Conservation (phyloP, 2,797 vertebrate species). For the Malurus splendens region DNA sequence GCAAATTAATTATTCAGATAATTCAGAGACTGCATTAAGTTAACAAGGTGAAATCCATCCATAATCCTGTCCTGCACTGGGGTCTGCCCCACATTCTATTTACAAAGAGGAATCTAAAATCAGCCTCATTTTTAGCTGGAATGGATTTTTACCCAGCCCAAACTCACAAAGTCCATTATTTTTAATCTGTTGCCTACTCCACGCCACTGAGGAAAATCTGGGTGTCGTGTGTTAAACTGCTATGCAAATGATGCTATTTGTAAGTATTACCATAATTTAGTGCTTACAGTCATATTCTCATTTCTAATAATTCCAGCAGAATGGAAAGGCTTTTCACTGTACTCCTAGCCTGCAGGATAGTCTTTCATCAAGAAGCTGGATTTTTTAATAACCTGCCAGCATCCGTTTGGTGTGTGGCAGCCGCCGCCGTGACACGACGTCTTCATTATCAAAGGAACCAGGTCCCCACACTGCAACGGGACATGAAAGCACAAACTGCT, state of each 20-base stretch:
- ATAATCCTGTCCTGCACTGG: background rate
- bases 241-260: slow-evolving; percentile 81
- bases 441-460: slow-evolving; percentile 78
- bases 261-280: slow-evolving; percentile 84
- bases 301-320: slow-evolving; percentile 79
- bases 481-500: slow-evolving; percentile 75
- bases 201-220: slow-evolving; percentile 66
- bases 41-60: background rate
- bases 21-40: slow-evolving; percentile 5
- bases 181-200: slow-evolving; percentile 69
- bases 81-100: background rate
- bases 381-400: slow-evolving; percentile 84
- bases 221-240: slow-evolving; percentile 69
- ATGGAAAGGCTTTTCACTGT: slow-evolving; percentile 73
- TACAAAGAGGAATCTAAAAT: slow-evolving; percentile 17
- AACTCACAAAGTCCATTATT: slow-evolving; percentile 51
- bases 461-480: slow-evolving; percentile 68
- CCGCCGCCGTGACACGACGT: slow-evolving; percentile 68
- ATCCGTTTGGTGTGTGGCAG: slow-evolving; percentile 69
- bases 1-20: background rate
- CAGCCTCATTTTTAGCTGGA: background rate
- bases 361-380: slow-evolving; percentile 81
- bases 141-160: slow-evolving; percentile 19
- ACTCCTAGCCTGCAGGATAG: slow-evolving; percentile 81
- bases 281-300: slow-evolving; percentile 80